Evolutionary conservation across 53 echinoderm and acorn worm species (phyloP).

Genomic region (Holothuria leucospilota): DNA sequence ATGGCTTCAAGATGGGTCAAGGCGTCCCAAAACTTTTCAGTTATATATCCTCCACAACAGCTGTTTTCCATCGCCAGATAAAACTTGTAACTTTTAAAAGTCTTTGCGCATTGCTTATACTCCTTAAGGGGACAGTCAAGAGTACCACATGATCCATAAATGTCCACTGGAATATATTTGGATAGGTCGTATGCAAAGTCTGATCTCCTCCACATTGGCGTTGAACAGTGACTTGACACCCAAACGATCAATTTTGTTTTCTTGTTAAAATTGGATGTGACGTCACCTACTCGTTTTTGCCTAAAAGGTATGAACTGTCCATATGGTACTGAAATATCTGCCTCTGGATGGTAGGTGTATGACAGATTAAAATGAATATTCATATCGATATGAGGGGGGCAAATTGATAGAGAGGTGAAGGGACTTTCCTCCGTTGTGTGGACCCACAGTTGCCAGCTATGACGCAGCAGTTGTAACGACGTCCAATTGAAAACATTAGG

Average conservation of each 20-base stretch:
- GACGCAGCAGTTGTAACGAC: no score
- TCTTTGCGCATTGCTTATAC: neutral
- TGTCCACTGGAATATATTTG: neutral
- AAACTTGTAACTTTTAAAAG: slow-evolving; percentile 1
- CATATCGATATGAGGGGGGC: no score
- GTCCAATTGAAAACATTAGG: no score
- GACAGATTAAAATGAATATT: neutral
- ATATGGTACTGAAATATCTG: slow-evolving; percentile 14
- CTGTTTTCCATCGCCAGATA: slow-evolving; percentile 17
- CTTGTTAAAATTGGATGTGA: neutral
- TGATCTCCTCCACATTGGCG: neutral
- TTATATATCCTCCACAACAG: neutral
- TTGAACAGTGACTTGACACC: neutral
- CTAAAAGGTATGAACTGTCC: neutral
- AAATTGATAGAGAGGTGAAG: no score
- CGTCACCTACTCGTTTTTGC: neutral
- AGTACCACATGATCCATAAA: slow-evolving; percentile 37
- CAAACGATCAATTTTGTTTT: slow-evolving; percentile 2
- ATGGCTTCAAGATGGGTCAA: neutral
- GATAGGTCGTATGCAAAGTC: slow-evolving; percentile 6
- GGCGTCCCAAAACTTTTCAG: slow-evolving; percentile 28
- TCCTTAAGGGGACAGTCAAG: slow-evolving; percentile 60
- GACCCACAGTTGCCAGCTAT: no score
- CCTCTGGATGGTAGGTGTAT: no score
- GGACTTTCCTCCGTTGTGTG: no score